Evolutionary conservation across 2,113 vertebrate genomes (phyloP), one percentile per base, ranked within the genome.

Genomic region (Scartelaos histophorus): DNA sequence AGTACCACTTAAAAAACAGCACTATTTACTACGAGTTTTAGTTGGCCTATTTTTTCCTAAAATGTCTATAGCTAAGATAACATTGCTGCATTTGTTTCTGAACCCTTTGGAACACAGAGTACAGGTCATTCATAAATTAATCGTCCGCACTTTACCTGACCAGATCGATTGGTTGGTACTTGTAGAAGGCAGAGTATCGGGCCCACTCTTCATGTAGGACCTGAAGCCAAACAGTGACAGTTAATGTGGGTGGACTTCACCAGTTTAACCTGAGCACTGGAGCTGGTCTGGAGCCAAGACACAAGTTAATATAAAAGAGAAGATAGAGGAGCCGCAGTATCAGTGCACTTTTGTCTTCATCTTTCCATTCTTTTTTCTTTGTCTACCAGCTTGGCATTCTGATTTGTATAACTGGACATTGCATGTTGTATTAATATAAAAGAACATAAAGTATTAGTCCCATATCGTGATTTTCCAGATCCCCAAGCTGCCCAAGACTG

Each of bases 121-220:
- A 29, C 4, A 29, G 47, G 15, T 19, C 16, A 62, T 62, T 62
- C 29, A 29, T 35, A 1, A 35, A 62, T 38, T 2, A 19, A 38
- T 61, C 15, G 16, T 61, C 1, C 15, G 34, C 15, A 15, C 64
- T 17, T 81, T 89, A 99, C 98, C 98, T 97, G 93, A 99, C 96
- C 10, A 98, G 95, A 85, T 98, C 94, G 70, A 99, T 92, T 80
- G 98, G 98, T 82, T 99, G 98, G 93, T 97, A 98, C 91, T 99
- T 99, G 92, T 96, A 99, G 88, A 99, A 98, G 22, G 90, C 96
- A 73, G 96, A 94, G 0, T 99, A 99, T 93, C 94, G 91, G 51
- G 97, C 98, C 98, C 98, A 99, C 90, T 99, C 98, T 71, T 85
- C 94, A 79, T 97, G 95, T 67, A 99, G 93, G 78, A 97, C 75